phyloP scores from a whole-genome alignment of 2,888 invertebrate species.

The Dryadula phaetusa region DNA sequence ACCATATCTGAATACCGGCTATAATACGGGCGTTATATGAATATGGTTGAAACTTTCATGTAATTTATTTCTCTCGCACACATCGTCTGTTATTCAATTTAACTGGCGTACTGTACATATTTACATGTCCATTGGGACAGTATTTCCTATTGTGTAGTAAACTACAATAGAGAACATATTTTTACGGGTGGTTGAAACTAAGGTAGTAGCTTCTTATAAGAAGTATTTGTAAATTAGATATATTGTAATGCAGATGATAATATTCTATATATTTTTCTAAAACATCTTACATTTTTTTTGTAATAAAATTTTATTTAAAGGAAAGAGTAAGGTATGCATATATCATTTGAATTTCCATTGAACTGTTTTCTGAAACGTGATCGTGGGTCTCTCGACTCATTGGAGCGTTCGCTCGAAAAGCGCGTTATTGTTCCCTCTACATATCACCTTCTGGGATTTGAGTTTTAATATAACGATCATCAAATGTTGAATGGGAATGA shows the following conservation, averaged over 20 bases:
- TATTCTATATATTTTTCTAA: background rate
- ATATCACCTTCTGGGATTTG: constrained; percentile 56
- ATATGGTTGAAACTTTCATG: constrained; percentile 14
- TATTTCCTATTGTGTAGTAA: background rate
- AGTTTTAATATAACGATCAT: constrained; percentile 58
- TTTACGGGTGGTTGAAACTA: no score
- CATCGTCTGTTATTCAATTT: background rate
- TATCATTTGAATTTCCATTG: constrained; percentile 21
- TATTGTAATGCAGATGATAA: no score
- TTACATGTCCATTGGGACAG: background rate
- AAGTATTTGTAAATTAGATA: no score
- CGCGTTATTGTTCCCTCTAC: constrained; percentile 65
- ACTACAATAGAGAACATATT: no score
- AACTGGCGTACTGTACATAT: background rate
- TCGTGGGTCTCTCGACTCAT: constrained; percentile 53
- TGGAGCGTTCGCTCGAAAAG: constrained; percentile 66
- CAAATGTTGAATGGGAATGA: constrained; percentile 60
- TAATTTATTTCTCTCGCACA: constrained; percentile 7
- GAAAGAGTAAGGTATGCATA: constrained; percentile 10
- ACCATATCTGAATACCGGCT: constrained; percentile 15
- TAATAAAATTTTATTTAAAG: background rate
- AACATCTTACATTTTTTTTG: no score
- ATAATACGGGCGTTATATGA: constrained; percentile 9
- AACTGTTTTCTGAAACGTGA: constrained; percentile 11
- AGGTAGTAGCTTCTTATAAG: no score